Conservation (phyloP, 1,140 invertebrate genomes). For the Ceratina japonica region DNA sequence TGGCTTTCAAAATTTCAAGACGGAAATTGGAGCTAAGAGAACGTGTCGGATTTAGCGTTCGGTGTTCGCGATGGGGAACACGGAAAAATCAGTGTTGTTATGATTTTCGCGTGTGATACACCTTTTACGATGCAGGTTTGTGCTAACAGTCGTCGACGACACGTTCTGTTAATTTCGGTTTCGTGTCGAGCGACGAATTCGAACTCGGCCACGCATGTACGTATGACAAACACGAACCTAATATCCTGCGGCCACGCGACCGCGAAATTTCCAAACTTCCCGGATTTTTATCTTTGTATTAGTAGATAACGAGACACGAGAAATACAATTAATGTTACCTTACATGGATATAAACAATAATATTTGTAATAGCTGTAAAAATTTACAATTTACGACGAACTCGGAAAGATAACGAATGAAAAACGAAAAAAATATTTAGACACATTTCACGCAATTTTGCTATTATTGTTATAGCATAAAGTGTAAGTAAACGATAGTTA, state of each 20-base stretch:
- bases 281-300: slow-evolving; percentile 74
- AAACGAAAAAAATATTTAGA: slow-evolving; percentile 48
- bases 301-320: slow-evolving; percentile 59
- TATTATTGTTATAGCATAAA: slow-evolving; percentile 71
- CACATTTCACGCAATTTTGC: slow-evolving; percentile 68
- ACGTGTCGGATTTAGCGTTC: slow-evolving; percentile 8
- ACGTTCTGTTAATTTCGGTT: slow-evolving; percentile 42
- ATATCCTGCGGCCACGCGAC: slow-evolving; percentile 37
- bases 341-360: slow-evolving; percentile 67
- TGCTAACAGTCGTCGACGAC: neutral
- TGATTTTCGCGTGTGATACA: neutral
- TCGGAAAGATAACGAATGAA: slow-evolving; percentile 37
- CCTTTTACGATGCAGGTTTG: neutral
- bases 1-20: slow-evolving; percentile 46
- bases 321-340: slow-evolving; percentile 60
- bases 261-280: slow-evolving; percentile 61
- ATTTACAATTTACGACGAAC: slow-evolving; percentile 58
- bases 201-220: slow-evolving; percentile 35
- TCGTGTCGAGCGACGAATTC: slow-evolving; percentile 21
- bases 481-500: slow-evolving; percentile 64
- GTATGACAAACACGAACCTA: slow-evolving; percentile 37
- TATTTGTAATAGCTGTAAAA: slow-evolving; percentile 73
- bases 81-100: neutral
- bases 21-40: slow-evolving; percentile 48
- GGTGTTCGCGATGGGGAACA: neutral